A percentile compares a stretch with the other conserved stretches of the same genome.
phyloP scores from a whole-genome alignment of 2,113 vertebrate genomes.

The Odobenus rosmarus region DNA sequence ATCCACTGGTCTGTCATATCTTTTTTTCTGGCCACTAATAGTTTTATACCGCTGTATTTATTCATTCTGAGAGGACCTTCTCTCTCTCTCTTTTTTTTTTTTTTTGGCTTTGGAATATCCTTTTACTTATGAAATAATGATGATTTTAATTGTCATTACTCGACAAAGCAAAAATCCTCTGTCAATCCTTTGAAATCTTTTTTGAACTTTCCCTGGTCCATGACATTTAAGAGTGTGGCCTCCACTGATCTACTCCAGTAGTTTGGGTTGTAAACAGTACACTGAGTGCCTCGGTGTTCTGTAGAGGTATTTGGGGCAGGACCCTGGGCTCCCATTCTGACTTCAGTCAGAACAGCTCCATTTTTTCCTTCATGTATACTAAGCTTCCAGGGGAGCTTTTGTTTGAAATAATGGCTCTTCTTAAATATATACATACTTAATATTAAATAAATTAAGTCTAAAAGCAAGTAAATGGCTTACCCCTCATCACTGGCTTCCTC shows the following conservation, averaged over 20 bases:
- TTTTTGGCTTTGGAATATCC: not conserved
- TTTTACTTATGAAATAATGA: slow-evolving; percentile 15
- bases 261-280: not conserved
- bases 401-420: not conserved
- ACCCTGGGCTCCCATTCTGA: not conserved
- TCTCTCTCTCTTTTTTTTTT: not conserved
- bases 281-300: not conserved
- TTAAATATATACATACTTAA: not conserved
- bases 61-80: not conserved
- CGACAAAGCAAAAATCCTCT: not conserved
- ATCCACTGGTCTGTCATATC: not conserved
- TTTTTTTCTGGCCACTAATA: not conserved
- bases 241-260: not conserved
- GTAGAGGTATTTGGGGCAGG: not conserved
- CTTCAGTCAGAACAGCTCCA: not conserved
- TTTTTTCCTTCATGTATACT: not conserved
- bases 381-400: slow-evolving; percentile 4
- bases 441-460: not conserved
- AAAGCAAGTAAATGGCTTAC: not conserved
- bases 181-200: not conserved
- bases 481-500: not conserved
- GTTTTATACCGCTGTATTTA: not conserved
- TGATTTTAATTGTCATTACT: not conserved
- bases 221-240: not conserved
- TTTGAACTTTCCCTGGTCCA: not conserved